These are phyloP conservation scores for Drosophila rhopaloa DNA, from an alignment of 1,140 invertebrate genomes.

Conservation along the genomic window DNA sequence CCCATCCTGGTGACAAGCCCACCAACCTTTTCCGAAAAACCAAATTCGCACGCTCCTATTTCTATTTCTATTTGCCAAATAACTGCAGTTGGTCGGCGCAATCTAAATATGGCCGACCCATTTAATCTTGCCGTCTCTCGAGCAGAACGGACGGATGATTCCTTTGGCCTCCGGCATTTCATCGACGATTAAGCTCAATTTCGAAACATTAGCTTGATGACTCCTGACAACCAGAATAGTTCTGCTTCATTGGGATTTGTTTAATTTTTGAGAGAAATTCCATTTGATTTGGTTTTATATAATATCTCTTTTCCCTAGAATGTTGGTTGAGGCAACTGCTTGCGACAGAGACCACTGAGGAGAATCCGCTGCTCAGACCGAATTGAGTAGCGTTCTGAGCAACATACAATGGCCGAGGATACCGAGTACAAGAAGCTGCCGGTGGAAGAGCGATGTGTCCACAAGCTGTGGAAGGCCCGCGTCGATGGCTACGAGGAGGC, in stretches of 20 bases:
- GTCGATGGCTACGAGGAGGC: constrained; percentile 97
- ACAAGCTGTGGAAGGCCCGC: constrained; percentile 98
- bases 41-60: constrained; percentile 59
- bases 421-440: constrained; percentile 96
- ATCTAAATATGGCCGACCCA: constrained; percentile 76
- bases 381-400: constrained; percentile 3
- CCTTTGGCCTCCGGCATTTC: constrained; percentile 47
- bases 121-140: constrained; percentile 61
- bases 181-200: constrained; percentile 73
- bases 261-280: constrained; percentile 18
- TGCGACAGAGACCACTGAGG: constrained; percentile 19
- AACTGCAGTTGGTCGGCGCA: constrained; percentile 39
- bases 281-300: constrained; percentile 2
- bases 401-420: constrained; percentile 91
- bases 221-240: constrained; percentile 44
- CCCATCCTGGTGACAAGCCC: constrained; percentile 48
- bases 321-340: constrained; percentile 23
- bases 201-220: constrained; percentile 61
- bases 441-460: constrained; percentile 94
- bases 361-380: constrained; percentile 10
- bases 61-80: constrained; percentile 60
- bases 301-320: constrained; percentile 15
- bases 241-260: constrained; percentile 46
- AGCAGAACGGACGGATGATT: constrained; percentile 48
- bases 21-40: constrained; percentile 34